Percentiles rank a stretch among this genome's conserved stretches.
Conservation (phyloP, 2,113 vertebrate species). For the Cathartes aura region DNA sequence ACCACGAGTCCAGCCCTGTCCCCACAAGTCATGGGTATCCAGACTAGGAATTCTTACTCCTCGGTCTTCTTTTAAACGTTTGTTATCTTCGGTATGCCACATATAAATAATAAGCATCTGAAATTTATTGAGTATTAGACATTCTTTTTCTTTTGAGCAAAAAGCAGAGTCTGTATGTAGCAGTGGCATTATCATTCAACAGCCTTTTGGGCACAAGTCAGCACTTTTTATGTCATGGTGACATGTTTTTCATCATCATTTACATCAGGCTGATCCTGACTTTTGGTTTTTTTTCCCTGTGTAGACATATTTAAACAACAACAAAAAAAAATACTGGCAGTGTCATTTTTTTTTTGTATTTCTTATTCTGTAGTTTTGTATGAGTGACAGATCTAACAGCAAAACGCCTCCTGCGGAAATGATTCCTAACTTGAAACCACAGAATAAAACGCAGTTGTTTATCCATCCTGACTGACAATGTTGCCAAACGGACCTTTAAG, state of each 20-base stretch:
- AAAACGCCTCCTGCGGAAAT: conserved; percentile 32
- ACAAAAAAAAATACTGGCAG: conserved; percentile 10
- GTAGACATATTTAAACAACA: conserved; percentile 57
- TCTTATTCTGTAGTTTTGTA: conserved; percentile 48
- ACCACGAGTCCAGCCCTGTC: background rate
- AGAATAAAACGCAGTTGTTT: conserved; percentile 36
- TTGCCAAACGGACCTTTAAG: conserved; percentile 77
- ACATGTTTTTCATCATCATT: conserved; percentile 17
- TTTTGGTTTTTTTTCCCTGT: background rate
- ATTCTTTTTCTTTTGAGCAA: conserved; percentile 53
- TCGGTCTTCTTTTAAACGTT: conserved; percentile 27
- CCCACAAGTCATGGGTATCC: conserved; percentile 19
- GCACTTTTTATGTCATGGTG: conserved; percentile 56
- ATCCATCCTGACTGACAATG: conserved; percentile 62
- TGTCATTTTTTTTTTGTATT: conserved; percentile 37
- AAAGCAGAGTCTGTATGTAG: conserved; percentile 54
- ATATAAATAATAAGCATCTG: conserved; percentile 39
- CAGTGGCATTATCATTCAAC: conserved; percentile 27
- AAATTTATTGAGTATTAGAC: background rate
- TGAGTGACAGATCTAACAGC: conserved; percentile 65
- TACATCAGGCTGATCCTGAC: conserved; percentile 52
- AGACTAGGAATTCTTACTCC: conserved; percentile 25
- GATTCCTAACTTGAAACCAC: conserved; percentile 67
- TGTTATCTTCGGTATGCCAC: conserved; percentile 23
- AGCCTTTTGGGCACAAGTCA: conserved; percentile 22